Conservation (phyloP, 2,888 invertebrate species). For the Netelia virgata region DNA sequence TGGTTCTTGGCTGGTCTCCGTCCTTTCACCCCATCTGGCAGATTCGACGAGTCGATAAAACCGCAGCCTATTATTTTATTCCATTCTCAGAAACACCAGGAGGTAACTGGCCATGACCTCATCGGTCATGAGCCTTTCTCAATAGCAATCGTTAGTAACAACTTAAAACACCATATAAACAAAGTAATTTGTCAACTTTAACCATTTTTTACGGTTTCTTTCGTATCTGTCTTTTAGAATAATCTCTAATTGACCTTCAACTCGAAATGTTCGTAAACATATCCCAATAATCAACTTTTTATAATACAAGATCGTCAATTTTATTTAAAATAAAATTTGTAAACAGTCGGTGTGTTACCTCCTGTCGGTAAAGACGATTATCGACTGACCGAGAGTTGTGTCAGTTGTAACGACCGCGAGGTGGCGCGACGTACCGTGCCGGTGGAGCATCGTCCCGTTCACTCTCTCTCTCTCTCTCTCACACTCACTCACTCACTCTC, state of each 20-base stretch:
- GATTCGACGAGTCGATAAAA: conserved; percentile 54
- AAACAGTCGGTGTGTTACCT: not conserved
- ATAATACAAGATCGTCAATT: not conserved
- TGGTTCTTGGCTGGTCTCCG: conserved; percentile 13
- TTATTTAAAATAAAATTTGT: not conserved
- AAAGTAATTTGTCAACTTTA: not conserved
- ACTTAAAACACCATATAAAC: not conserved
- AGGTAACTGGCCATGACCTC: conserved; percentile 6
- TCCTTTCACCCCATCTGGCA: not conserved
- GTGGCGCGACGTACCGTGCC: conserved; percentile 67
- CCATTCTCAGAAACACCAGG: not conserved
- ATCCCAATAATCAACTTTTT: not conserved
- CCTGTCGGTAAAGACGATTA: conserved; percentile 59
- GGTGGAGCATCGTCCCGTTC: not conserved
- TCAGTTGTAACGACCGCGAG: conserved; percentile 56
- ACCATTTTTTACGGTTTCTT: not conserved
- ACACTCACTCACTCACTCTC: not conserved
- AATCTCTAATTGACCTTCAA: too few species aligned
- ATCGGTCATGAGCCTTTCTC: conserved; percentile 19
- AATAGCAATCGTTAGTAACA: not conserved
- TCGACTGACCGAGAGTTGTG: not conserved
- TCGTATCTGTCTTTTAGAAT: too few species aligned
- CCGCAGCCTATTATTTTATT: conserved; percentile 38
- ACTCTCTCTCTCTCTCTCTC: not conserved
- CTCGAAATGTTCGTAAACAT: not conserved